Conservation (phyloP, 2,888 invertebrate species). For the Parnassius glacialis region DNA sequence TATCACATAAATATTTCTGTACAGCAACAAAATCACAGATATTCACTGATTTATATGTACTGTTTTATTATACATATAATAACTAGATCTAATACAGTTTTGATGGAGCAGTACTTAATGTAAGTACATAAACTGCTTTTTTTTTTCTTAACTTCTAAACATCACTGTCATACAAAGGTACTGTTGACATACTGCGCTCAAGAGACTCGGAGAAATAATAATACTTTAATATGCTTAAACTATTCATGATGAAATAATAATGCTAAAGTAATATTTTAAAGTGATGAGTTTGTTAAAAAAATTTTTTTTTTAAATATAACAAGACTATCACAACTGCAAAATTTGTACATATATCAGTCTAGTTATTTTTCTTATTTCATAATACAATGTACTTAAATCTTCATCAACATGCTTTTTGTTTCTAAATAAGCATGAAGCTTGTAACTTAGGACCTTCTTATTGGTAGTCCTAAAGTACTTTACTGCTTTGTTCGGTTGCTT, state of each 20-base stretch:
- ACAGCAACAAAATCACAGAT: constrained; percentile 15
- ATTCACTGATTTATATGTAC: background rate
- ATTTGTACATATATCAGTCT: constrained; percentile 19
- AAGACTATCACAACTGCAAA: constrained; percentile 9
- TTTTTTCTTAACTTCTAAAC: background rate
- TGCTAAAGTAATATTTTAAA: too few relatives aligned
- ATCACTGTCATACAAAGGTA: constrained; percentile 15
- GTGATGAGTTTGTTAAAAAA: too few relatives aligned
- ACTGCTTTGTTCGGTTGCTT: background rate
- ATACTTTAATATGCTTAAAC: background rate
- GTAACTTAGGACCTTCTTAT: too few relatives aligned
- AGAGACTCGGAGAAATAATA: background rate
- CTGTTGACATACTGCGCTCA: background rate
- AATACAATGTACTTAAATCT: background rate
- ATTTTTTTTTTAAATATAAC: background rate
- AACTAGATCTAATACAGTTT: background rate
- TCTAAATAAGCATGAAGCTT: too few relatives aligned
- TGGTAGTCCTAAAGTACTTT: too few relatives aligned
- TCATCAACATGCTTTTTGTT: too few relatives aligned
- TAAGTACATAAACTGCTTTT: constrained; percentile 3
- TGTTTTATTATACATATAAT: too few relatives aligned
- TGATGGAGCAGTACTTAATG: background rate
- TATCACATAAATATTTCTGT: background rate
- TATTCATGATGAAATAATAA: too few relatives aligned
- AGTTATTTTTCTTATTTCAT: background rate